Percentiles rank a stretch among this genome's conserved stretches.
These are phyloP conservation scores for Peromyscus eremicus DNA, from an alignment of 2,797 vertebrate species.

Conservation along the genomic window DNA sequence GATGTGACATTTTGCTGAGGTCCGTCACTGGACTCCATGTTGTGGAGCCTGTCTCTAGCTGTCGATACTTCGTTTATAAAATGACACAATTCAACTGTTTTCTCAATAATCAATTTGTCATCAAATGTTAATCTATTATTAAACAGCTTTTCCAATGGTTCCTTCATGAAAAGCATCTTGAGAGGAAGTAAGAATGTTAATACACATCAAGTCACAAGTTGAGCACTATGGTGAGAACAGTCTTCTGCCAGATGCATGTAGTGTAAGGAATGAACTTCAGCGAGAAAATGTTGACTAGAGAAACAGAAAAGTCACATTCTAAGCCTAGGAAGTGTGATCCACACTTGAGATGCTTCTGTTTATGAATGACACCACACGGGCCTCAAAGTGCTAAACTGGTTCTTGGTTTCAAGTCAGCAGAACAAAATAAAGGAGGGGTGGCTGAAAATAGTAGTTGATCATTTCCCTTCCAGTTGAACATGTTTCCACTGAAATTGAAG, in stretches of 20 bases:
- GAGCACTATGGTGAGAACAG: background rate
- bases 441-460: conserved; percentile 48
- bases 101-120: background rate
- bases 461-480: conserved; percentile 63
- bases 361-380: background rate
- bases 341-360: background rate
- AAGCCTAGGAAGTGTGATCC: background rate
- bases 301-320: background rate
- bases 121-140: background rate
- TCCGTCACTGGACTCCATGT: background rate
- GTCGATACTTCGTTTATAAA: background rate
- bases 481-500: conserved; percentile 63
- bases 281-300: background rate
- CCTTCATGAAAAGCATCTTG: background rate
- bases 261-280: background rate
- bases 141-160: background rate
- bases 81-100: background rate
- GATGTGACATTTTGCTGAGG: background rate
- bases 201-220: background rate
- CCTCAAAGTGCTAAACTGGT: background rate
- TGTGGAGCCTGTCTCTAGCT: background rate
- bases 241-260: background rate
- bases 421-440: conserved; percentile 43
- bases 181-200: background rate
- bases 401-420: conserved; percentile 58